Base-by-base conservation (phyloP, 2,888 invertebrate genomes). In the Oxycera nigricornis region DNA sequence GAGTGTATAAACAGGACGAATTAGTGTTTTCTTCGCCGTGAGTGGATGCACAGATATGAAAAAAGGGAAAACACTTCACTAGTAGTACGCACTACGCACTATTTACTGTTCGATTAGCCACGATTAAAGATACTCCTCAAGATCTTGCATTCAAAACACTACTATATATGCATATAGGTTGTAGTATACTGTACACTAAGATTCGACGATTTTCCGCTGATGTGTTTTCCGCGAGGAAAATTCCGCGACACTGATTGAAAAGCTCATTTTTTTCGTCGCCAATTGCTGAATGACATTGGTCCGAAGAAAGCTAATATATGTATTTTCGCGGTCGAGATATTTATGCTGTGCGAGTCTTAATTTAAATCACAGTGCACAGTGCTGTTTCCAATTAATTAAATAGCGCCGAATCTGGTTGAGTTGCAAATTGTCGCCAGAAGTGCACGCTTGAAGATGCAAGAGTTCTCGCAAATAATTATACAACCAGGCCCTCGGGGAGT, bases 21-120 rank as follows among this genome's bases (percentile, higher is more conserved):
- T 41, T 24, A 7, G 24, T 35, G 35, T 28, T 35, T 22, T 65
- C 65, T 65, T 39, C 65, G 24, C 65, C 65, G 65, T 65, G 65
- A 65, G 65, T 65, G 65, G 65, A 65, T 65, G 65, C 65, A 65
- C 65, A 41, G 24, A 22, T 55, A 22, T 55, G 61, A 65, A 65
- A 41, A 24, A 17, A 39, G 20, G 30, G 1, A 55, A 61, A 14
- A 28, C 61, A 61, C 61, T 30, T 31, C 61, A 61, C 61, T 61
- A 22, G 31, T 61, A 61, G 61, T 61, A 61, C 31, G 31, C 61
- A 61, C 61, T 31, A 61, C n/a, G 46, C 46, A 46, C 46, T 46
- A n/a, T 46, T 46, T 46, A 46, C 46, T 46, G 17, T 14, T 46
- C 14, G 46, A n/a, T 46, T 46, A 46, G 46, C 46, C 46, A 46